Evolutionary conservation across 2,888 invertebrate genomes (phyloP), one percentile per base, ranked within the genome.

Genomic region (Alloscopus bannaensis): DNA sequence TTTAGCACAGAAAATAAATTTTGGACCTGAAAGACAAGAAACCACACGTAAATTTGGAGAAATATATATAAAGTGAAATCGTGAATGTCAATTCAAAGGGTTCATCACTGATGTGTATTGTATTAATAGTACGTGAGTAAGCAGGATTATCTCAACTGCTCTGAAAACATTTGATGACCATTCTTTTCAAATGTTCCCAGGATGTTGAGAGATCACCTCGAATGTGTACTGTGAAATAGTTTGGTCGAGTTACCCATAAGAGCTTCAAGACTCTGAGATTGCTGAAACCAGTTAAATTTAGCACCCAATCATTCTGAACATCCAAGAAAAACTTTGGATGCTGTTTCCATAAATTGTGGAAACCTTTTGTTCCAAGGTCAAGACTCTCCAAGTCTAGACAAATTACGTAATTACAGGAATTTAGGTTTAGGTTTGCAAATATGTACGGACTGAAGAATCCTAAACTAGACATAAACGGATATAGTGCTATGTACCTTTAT

Each of bases 211-310:
- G n/a, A n/a, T n/a, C n/a, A n/a, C 13, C 6, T 36, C 36, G 36
- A 57, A 57, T 57, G 57, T 8, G 13, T 8, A 18, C 13, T 42
- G 42, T 22, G 11, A 42, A 42, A 11, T 6, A 18, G 8, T n/a
- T 40, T 16, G 3, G 36, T 29, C 59, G n/a, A n/a, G n/a, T 62
- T 70, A 79, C 79, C 79, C 79, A 79, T 3, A 79, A 22, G 13
- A 79, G 47, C 16, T 79, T 71, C 22, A 70, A n/a, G 16, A 71
- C 65, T 26, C 40, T 24, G 3, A 79, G 42, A 26, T 71, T 45
- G 11, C 24, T 26, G 20, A 65, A 73, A 11, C 42, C 20, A 1
- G 42, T 3, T 18, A 52, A 18, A 3, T 24, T 1, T 26, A 26
- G 36, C 2, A 68, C 4, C 75, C 66, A 66, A 20, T 59, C 66